Base-by-base conservation (phyloP, 2,797 vertebrate species). In the Strix occidentalis region DNA sequence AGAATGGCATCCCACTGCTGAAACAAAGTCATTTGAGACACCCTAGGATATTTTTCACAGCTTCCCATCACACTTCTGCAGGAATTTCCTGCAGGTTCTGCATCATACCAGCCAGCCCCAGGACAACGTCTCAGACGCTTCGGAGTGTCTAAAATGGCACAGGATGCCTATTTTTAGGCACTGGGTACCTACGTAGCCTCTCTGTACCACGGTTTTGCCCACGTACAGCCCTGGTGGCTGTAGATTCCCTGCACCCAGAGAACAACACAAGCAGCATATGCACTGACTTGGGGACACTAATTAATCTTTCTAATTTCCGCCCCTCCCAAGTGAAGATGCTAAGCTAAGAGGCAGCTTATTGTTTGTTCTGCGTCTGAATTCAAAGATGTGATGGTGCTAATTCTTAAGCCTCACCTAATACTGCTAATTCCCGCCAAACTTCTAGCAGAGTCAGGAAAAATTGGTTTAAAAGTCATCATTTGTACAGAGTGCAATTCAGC, bases 331-430 rank as follows among this genome's bases (percentile, higher is more conserved):
- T 45, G 70, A 93, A 95, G 94, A 58, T 35, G 60, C 77, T 90
- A 61, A 95, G 88, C 81, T 78, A 69, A 51, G 81, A 87, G 46
- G 89, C 81, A 93, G 93, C 46, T 84, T 89, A 92, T 37, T 93
- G 90, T 92, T 74, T 78, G 78, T 81, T 54, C 77, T 15, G 66
- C 7, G 10, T 46, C 60, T 39, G 53, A 84, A 87, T 77, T 35
- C 53, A 80, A 58, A 80, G 88, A 70, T 15, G 37, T 41, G 84
- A 64, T 3, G 6, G 53, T 0, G 2, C 28, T 91, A 85, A 89
- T 87, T 94, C 94, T 76, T 90, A 95, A 95, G 92, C 92, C 78
- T 90, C 57, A 89, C 93, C 84, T 95, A 96, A 96, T 87, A 45
- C 78, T 0, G 0, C 57, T 92, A 90, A 95, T 87, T 97, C 96